Base-by-base conservation (phyloP, 2,797 vertebrate genomes). In the Botia kubotai region DNA sequence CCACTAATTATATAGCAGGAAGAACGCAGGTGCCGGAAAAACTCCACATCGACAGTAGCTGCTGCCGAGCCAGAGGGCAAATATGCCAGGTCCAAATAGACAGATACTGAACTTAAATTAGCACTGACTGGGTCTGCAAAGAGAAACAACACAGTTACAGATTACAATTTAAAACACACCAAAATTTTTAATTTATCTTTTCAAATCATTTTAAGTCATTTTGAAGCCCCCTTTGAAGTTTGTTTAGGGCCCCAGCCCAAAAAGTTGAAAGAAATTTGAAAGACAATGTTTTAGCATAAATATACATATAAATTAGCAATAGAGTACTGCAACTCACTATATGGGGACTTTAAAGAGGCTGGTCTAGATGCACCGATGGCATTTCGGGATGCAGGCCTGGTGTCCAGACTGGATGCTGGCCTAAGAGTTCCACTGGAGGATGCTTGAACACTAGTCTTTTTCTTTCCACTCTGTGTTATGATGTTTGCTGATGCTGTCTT, bases 11-110 rank as follows among this genome's bases (percentile, higher is more conserved):
- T 93, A 23, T 98, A 99, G 86, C 96, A 96, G 0, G 95, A 95
- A 0, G 97, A 93, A 0, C 97, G 96, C 0, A 98, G 60, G 0
- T 91, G 89, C 0, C 88, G 89, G 88, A 99, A 99, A 55, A 98
- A 95, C 10, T 96, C 94, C 43, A 91, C 87, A 0, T 95, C 94
- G 62, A 97, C 87, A 0, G 93, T 93, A 68, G 92, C 87, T 0
- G 94, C 91, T 0, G 95, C 94, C 0, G 82, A 63, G 0, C 95
- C 93, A 0, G 96, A 95, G 0, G 97, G 97, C 80, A 99, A 86
- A 85, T 98, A 99, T 6, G 96, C 96, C 84, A 99, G 91, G 90
- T 98, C 97, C 86, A 98, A 89, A 17, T 96, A 97, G 2, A 96
- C 65, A 0, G 91, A 93, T 21, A 90, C 52, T 52, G 77, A 77